Percentiles rank a stretch among this genome's conserved stretches.
Conservation (phyloP, 2,888 invertebrate species). For the Melipona beecheii region DNA sequence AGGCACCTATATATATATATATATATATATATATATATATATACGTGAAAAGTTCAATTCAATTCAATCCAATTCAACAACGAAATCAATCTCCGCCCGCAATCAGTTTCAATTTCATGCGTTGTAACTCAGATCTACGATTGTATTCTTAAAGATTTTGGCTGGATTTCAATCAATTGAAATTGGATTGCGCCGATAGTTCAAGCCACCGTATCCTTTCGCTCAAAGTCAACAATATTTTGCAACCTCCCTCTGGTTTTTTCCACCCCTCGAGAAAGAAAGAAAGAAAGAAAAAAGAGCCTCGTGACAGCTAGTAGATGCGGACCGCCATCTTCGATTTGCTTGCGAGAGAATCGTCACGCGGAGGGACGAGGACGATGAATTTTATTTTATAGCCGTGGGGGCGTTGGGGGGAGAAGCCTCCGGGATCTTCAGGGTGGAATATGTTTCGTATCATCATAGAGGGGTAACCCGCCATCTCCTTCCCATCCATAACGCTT, state of each 20-base stretch:
- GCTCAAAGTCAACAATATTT: background rate
- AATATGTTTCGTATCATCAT: slow-evolving; percentile 84
- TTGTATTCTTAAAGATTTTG: background rate
- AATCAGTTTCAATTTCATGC: background rate
- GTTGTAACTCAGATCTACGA: background rate
- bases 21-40: no score
- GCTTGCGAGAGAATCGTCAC: slow-evolving; percentile 34
- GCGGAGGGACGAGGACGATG: slow-evolving; percentile 75
- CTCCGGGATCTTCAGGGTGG: slow-evolving; percentile 79
- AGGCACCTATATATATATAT: no score
- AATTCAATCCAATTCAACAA: no score
- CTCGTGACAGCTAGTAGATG: slow-evolving; percentile 18
- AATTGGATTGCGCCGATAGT: background rate
- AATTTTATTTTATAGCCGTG: slow-evolving; percentile 83
- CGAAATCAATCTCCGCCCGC: no score
- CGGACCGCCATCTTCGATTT: slow-evolving; percentile 62
- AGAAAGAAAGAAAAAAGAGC: background rate
- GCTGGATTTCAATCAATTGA: no score
- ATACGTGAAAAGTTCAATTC: no score
- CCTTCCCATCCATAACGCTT: slow-evolving; percentile 78
- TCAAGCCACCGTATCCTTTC: background rate
- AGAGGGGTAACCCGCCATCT: slow-evolving; percentile 80
- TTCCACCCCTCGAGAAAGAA: background rate
- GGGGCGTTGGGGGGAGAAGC: slow-evolving; percentile 69
- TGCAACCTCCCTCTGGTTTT: background rate